phyloP scores from a whole-genome alignment of 2,888 invertebrate species.

The Chrysolina americana region DNA sequence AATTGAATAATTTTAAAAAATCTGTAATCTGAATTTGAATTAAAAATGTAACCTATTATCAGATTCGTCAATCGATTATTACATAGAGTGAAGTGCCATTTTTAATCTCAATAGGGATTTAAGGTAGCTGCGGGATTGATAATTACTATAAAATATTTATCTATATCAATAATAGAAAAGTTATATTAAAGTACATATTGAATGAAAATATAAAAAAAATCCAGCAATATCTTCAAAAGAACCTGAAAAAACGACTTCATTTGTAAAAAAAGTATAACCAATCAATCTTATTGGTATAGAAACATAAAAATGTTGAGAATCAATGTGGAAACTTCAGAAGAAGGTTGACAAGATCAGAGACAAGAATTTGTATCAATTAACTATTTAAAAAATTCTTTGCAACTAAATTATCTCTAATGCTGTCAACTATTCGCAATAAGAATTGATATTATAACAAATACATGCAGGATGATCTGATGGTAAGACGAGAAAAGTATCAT shows the following conservation, averaged over 20 bases:
- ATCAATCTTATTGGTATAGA: neutral
- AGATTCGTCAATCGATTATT: no score
- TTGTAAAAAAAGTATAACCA: neutral
- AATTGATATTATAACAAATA: neutral
- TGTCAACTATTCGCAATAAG: slow-evolving; percentile 2
- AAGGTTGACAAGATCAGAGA: neutral
- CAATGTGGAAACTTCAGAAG: neutral
- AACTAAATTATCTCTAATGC: neutral
- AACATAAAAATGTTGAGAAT: neutral
- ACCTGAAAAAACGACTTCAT: neutral
- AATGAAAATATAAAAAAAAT: neutral
- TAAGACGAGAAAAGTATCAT: neutral
- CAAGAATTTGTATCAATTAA: neutral
- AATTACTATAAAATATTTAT: no score
- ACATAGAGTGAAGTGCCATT: no score
- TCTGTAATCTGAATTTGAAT: no score
- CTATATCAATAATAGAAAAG: no score
- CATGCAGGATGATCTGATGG: slow-evolving; percentile 6
- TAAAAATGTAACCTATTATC: no score
- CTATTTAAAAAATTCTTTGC: neutral
- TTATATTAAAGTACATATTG: no score
- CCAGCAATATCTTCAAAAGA: neutral
- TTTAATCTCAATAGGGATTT: no score
- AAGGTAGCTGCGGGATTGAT: no score
- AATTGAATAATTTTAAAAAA: neutral